Conservation (phyloP, 2,113 vertebrate species). For the Cygnus buccinator region DNA sequence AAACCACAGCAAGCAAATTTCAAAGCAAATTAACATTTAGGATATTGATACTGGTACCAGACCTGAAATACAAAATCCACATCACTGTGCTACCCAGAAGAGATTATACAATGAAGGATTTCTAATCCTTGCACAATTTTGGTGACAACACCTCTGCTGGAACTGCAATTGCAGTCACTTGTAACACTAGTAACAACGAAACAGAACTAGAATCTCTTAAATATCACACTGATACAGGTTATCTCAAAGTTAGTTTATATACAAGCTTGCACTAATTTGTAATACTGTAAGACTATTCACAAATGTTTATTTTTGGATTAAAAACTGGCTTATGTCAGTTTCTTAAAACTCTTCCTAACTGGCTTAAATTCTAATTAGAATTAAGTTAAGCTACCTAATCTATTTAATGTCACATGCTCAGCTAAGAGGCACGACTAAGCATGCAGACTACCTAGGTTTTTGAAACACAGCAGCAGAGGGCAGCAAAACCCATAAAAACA, state of each 20-base stretch:
- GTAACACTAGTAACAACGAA: not conserved
- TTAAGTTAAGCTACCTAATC: not conserved
- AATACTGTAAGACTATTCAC: not conserved
- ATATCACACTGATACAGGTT: not conserved
- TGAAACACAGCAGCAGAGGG: conserved; percentile 56
- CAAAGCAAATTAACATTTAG: not conserved
- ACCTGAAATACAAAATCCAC: not conserved
- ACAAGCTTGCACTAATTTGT: not conserved
- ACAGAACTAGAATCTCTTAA: not conserved
- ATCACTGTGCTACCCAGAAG: not conserved
- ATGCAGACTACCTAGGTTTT: fast-evolving
- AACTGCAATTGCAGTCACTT: not conserved
- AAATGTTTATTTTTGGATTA: conserved; percentile 38
- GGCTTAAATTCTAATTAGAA: conserved; percentile 32
- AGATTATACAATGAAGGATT: not conserved
- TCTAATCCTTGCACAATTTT: not conserved
- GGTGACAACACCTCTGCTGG: not conserved
- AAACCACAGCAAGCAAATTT: not conserved
- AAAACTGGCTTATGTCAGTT: conserved; percentile 50
- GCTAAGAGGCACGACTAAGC: not conserved
- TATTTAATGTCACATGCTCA: not conserved
- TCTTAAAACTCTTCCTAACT: conserved; percentile 10
- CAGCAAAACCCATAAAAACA: conserved; percentile 35
- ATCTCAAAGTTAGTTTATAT: not conserved
- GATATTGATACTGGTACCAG: not conserved